Conservation (phyloP, 2,113 vertebrate genomes). For the Cyphomyrus plagiostoma region DNA sequence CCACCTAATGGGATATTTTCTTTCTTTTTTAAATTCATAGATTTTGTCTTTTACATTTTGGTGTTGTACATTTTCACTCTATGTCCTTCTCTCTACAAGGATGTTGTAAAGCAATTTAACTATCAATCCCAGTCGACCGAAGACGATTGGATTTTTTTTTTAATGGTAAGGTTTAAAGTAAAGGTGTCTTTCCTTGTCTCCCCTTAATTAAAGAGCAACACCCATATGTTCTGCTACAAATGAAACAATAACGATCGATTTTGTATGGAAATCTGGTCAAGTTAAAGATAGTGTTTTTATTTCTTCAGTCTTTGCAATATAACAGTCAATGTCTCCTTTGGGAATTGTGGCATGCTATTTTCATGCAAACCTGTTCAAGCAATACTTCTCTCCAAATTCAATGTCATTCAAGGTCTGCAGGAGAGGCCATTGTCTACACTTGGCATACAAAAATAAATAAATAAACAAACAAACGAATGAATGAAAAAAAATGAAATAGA, state of each 20-base stretch:
- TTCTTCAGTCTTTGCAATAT: neutral
- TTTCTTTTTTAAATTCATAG: neutral
- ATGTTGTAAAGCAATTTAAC: constrained; percentile 12
- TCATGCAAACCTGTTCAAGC: neutral
- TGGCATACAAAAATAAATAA: neutral
- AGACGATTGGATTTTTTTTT: neutral
- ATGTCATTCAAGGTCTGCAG: neutral
- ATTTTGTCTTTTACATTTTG: neutral
- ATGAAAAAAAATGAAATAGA: too few species aligned
- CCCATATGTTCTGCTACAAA: neutral
- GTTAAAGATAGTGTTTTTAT: neutral
- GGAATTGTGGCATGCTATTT: neutral
- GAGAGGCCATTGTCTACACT: neutral
- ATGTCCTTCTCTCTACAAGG: neutral
- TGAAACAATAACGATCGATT: neutral
- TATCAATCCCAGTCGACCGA: neutral
- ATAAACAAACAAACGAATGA: too few species aligned
- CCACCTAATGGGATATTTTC: neutral
- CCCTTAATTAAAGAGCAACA: neutral
- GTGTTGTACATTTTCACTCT: neutral
- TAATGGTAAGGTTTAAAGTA: neutral
- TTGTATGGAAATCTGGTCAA: neutral
- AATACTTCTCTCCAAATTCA: neutral
- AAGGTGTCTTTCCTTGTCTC: neutral
- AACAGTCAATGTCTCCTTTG: neutral